Conservation (phyloP, 2,888 invertebrate species). For the Erebia epiphron region DNA sequence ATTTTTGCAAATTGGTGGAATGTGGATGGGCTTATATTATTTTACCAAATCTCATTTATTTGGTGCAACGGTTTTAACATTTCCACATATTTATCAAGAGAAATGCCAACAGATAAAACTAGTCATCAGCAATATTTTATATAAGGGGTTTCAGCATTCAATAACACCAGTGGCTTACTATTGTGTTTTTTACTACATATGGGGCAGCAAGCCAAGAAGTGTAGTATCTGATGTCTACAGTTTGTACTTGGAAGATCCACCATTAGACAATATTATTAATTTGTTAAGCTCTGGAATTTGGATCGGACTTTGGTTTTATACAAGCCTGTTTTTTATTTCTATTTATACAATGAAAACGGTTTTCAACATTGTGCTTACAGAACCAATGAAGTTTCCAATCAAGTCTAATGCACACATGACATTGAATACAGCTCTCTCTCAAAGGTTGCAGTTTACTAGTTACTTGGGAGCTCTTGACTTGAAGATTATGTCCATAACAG, state of each 20-base stretch:
- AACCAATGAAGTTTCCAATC: constrained; percentile 86
- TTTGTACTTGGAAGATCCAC: constrained; percentile 78
- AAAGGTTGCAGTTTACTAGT: constrained; percentile 86
- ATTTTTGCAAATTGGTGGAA: constrained; percentile 86
- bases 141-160: constrained; percentile 83
- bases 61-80: constrained; percentile 82
- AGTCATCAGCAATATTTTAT: constrained; percentile 80
- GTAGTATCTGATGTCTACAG: constrained; percentile 79
- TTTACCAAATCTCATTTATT: constrained; percentile 83
- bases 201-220: constrained; percentile 81
- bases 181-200: constrained; percentile 83
- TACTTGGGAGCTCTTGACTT: constrained; percentile 91
- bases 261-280: constrained; percentile 74
- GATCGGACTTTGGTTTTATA: constrained; percentile 87
- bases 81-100: constrained; percentile 87
- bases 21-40: constrained; percentile 85
- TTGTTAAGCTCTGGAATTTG: constrained; percentile 77
- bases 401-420: constrained; percentile 76
- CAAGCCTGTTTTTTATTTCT: constrained; percentile 86
- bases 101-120: constrained; percentile 87
- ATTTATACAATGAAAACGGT: constrained; percentile 87
- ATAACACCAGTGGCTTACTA: constrained; percentile 85
- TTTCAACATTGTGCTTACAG: constrained; percentile 87
- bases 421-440: constrained; percentile 84
- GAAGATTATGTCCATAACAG: constrained; percentile 85